A percentile compares a stretch with the other conserved stretches of the same genome.
Conservation (phyloP, 2,888 invertebrate genomes). For the Parnassius smintheus region DNA sequence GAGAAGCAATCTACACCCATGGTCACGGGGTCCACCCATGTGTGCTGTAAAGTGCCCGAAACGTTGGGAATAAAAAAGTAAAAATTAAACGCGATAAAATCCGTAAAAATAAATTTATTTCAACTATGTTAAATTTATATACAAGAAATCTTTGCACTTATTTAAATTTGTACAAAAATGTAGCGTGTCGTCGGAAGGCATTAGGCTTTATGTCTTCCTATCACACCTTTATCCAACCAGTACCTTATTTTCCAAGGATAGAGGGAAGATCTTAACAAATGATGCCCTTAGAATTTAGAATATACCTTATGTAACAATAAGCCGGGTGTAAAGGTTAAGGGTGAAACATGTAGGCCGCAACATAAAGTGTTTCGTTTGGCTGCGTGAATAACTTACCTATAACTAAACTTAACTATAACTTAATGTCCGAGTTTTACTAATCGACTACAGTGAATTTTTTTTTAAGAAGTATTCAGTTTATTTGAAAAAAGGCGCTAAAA, state of each 20-base stretch:
- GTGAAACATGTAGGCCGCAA: constrained; percentile 4
- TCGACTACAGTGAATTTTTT: too few species aligned
- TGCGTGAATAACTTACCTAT: too few species aligned
- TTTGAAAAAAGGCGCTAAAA: too few species aligned
- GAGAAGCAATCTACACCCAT: too few species aligned
- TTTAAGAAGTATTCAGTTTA: too few species aligned
- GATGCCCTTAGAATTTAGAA: neutral
- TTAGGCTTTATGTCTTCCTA: constrained; percentile 1
- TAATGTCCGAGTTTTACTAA: too few species aligned
- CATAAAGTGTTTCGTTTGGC: constrained; percentile 1
- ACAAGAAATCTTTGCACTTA: neutral
- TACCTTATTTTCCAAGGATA: neutral
- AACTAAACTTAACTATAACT: too few species aligned
- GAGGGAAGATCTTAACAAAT: constrained; percentile 5
- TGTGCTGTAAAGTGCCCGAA: too few species aligned
- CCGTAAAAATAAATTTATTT: too few species aligned
- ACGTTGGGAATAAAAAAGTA: too few species aligned
- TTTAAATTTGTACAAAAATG: neutral
- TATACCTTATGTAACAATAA: neutral
- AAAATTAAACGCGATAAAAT: too few species aligned
- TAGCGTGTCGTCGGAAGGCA: neutral
- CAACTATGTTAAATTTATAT: neutral
- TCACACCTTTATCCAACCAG: neutral
- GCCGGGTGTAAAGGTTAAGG: constrained; percentile 1
- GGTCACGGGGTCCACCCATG: too few species aligned